Conservation (phyloP, 2,888 invertebrate species). For the Amphipoea oculea region DNA sequence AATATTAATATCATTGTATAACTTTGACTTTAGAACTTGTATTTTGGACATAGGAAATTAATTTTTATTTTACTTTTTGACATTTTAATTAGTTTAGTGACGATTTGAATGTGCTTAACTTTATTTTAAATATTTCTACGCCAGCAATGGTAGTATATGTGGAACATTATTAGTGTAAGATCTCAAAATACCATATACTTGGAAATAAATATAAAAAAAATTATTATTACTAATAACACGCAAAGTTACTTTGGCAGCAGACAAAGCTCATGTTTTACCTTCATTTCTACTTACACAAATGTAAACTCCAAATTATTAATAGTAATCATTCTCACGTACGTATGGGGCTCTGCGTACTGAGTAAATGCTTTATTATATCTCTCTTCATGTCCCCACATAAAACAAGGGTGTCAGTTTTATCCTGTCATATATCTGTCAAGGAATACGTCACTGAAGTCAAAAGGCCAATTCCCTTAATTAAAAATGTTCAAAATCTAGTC, state of each 20-base stretch:
- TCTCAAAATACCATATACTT: too few relatives aligned
- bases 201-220: too few relatives aligned
- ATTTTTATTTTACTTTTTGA: too few relatives aligned
- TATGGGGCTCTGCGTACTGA: constrained; percentile 8
- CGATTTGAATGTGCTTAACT: too few relatives aligned
- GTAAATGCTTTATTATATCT: constrained; percentile 28
- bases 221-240: background rate
- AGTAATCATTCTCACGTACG: constrained; percentile 20
- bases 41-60: too few relatives aligned
- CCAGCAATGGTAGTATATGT: too few relatives aligned
- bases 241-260: constrained; percentile 7
- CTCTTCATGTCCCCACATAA: constrained; percentile 12
- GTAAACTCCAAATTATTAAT: constrained; percentile 28
- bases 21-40: too few relatives aligned
- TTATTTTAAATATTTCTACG: too few relatives aligned
- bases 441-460: constrained; percentile 23
- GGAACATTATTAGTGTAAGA: too few relatives aligned
- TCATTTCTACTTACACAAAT: constrained; percentile 7
- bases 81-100: too few relatives aligned
- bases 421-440: constrained; percentile 25
- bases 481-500: background rate
- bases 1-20: too few relatives aligned
- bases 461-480: background rate
- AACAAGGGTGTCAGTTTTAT: constrained; percentile 26
- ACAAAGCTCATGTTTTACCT: background rate